These are phyloP conservation scores for Bombylius discolor DNA, from an alignment of 2,888 invertebrate genomes.

Conservation along the genomic window DNA sequence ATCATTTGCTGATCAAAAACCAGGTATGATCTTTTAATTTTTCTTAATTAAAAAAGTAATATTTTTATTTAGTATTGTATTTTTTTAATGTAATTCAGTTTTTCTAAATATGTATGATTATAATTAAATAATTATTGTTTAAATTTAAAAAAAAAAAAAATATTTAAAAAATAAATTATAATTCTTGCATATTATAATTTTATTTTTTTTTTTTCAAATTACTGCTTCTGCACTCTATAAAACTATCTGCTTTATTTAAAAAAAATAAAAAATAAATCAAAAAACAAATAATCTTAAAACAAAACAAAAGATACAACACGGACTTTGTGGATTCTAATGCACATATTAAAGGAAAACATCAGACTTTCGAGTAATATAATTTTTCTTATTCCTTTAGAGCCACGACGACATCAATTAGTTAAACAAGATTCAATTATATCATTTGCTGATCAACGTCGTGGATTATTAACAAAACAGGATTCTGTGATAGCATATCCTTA, in stretches of 20 bases:
- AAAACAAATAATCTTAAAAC: neutral
- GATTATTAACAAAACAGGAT: slow-evolving; percentile 32
- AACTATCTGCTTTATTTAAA: neutral
- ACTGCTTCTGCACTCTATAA: neutral
- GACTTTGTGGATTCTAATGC: neutral
- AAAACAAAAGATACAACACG: neutral
- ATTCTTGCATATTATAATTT: too few relatives aligned
- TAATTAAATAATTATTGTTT: too few relatives aligned
- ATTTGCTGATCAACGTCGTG: slow-evolving; percentile 36
- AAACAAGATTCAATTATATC: slow-evolving; percentile 37
- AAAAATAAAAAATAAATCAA: neutral
- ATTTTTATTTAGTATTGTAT: too few relatives aligned
- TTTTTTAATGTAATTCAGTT: too few relatives aligned
- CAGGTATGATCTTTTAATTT: slow-evolving; percentile 18
- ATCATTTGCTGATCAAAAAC: slow-evolving; percentile 35
- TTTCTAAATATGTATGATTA: too few relatives aligned
- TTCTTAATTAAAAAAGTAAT: too few relatives aligned
- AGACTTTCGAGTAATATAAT: neutral
- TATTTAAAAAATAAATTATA: too few relatives aligned
- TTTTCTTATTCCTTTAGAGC: slow-evolving; percentile 18
- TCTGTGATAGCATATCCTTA: slow-evolving; percentile 32
- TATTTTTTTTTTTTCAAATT: neutral
- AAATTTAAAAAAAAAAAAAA: too few relatives aligned
- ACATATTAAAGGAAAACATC: neutral
- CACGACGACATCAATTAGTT: slow-evolving; percentile 33